Conservation (phyloP, 2,888 invertebrate species). For the Dinocampus coccinellae region DNA sequence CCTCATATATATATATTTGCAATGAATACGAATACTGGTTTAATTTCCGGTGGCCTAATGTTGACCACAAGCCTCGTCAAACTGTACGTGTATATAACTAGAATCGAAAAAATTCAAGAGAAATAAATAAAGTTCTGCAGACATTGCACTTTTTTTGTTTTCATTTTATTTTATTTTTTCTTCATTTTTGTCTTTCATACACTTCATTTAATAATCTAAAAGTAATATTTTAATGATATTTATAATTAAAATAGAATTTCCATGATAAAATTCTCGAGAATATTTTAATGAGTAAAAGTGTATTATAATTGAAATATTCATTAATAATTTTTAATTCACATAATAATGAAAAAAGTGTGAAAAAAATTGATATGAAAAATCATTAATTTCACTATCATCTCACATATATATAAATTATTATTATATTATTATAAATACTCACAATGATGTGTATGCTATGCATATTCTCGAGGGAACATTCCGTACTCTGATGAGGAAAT, state of each 20-base stretch:
- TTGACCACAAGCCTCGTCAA: background rate
- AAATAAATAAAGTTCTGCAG: background rate
- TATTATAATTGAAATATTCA: background rate
- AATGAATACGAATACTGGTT: constrained; percentile 32
- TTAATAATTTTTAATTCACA: background rate
- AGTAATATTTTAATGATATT: too few species aligned
- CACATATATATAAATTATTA: background rate
- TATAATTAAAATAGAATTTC: too few species aligned
- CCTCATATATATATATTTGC: background rate
- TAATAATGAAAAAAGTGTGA: background rate
- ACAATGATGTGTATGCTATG: background rate
- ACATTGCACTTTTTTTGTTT: background rate
- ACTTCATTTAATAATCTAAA: too few species aligned
- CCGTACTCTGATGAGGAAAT: constrained; percentile 20
- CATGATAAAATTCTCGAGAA: background rate
- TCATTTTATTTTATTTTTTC: too few species aligned
- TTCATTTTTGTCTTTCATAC: too few species aligned
- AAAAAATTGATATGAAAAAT: background rate
- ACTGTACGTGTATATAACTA: background rate
- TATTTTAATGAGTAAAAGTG: background rate
- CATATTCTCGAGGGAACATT: constrained; percentile 31
- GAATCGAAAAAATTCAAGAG: background rate
- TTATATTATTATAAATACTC: background rate
- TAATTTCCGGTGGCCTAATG: constrained; percentile 42
- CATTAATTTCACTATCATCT: background rate